Conservation (phyloP, 2,888 invertebrate genomes). For the Listrodromus nycthemerus region DNA sequence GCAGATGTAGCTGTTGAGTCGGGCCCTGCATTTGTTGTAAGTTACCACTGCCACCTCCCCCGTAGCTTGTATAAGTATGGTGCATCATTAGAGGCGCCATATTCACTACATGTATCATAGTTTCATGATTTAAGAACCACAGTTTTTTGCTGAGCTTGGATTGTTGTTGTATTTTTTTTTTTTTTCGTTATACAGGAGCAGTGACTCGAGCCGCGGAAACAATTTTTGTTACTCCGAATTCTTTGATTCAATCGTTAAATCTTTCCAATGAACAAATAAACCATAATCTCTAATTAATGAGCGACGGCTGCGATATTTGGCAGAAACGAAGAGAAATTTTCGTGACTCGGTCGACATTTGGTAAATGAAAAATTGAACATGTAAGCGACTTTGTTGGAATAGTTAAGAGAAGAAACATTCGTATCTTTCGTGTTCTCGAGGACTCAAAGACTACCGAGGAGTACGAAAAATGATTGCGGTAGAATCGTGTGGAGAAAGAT, state of each 20-base stretch:
- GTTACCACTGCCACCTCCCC: slow-evolving; percentile 86
- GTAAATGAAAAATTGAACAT: slow-evolving; percentile 12
- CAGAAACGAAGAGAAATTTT: slow-evolving; percentile 64
- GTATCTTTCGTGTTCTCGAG: slow-evolving; percentile 59
- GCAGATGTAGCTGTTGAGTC: slow-evolving; percentile 85
- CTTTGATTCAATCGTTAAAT: not conserved
- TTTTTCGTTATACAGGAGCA: slow-evolving; percentile 60
- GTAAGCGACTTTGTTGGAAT: slow-evolving; percentile 29
- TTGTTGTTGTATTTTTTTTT: slow-evolving; percentile 48
- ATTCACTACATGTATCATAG: slow-evolving; percentile 84
- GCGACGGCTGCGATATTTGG: not conserved
- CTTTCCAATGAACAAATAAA: not conserved
- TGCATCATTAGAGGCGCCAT: slow-evolving; percentile 86
- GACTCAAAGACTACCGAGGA: slow-evolving; percentile 45
- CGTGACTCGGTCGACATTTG: slow-evolving; percentile 67
- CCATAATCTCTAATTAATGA: too few relatives aligned
- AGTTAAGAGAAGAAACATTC: slow-evolving; percentile 54
- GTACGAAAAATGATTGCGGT: slow-evolving; percentile 68
- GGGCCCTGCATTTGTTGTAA: slow-evolving; percentile 85
- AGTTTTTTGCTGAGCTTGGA: slow-evolving; percentile 41
- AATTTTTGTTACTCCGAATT: slow-evolving; percentile 28
- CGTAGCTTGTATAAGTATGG: slow-evolving; percentile 87
- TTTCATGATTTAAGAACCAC: slow-evolving; percentile 69
- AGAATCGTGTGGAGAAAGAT: slow-evolving; percentile 70
- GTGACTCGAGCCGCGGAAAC: slow-evolving; percentile 78